A percentile compares a stretch with the other conserved stretches of the same genome.
Conservation (phyloP, 2,113 vertebrate species). For the Ceyx cyanopectus region DNA sequence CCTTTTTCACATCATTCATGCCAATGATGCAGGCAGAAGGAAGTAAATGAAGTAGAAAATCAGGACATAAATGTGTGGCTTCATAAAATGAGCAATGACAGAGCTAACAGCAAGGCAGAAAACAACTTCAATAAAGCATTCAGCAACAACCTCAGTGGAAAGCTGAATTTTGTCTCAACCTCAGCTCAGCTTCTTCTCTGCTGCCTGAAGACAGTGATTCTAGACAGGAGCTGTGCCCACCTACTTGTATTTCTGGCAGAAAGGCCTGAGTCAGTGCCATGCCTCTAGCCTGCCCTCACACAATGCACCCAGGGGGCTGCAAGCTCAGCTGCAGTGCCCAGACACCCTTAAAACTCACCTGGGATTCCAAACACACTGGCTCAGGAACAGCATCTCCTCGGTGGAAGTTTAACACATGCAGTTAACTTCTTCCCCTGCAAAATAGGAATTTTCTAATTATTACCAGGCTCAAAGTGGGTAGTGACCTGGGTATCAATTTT, state of each 20-base stretch:
- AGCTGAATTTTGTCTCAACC: not conserved
- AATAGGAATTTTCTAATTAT: not conserved
- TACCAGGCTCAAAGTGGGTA: not conserved
- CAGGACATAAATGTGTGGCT: not conserved
- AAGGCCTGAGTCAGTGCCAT: not conserved
- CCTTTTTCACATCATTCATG: not conserved
- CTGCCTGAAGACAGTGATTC: not conserved
- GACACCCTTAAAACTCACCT: not conserved
- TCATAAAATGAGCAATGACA: not conserved
- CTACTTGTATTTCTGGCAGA: not conserved
- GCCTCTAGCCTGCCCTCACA: not conserved
- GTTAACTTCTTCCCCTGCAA: not conserved
- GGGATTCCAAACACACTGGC: not conserved
- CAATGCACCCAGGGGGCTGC: not conserved
- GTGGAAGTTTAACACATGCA: not conserved
- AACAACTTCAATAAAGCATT: not conserved
- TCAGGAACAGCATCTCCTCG: not conserved
- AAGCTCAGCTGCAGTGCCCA: not conserved
- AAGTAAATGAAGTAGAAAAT: conserved; percentile 28
- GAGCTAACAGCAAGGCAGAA: not conserved
- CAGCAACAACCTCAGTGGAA: not conserved
- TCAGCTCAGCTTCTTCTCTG: not conserved
- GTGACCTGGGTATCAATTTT: not conserved
- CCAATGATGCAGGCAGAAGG: not conserved
- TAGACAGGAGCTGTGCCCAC: not conserved